A percentile compares a stretch with the other conserved stretches of the same genome.
Evolutionary conservation across 1,140 invertebrate genomes (phyloP).

Genomic region (Ladona fulva): DNA sequence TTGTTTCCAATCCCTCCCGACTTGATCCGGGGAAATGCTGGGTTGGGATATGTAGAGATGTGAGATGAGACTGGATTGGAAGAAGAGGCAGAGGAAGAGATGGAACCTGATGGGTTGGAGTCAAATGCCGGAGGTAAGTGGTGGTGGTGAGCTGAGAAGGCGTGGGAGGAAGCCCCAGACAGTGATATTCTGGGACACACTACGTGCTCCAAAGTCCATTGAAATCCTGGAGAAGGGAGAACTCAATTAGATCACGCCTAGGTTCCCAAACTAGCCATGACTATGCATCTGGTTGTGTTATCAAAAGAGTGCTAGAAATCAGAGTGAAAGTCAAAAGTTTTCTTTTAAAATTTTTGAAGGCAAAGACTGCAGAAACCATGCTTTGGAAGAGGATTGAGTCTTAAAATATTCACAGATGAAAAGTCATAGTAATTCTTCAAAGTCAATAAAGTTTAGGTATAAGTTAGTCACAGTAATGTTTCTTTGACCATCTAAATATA

Average conservation of each 20-base stretch:
- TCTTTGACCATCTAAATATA: no score
- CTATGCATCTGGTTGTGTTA: not conserved
- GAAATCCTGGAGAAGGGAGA: constrained; percentile 12
- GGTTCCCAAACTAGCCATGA: not conserved
- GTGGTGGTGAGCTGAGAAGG: constrained; percentile 6
- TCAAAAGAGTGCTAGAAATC: no score
- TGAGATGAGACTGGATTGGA: constrained; percentile 4
- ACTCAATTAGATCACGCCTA: constrained; percentile 9
- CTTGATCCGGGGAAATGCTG: not conserved
- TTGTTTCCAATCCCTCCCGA: not conserved
- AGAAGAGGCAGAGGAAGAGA: not conserved
- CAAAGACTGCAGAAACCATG: not conserved
- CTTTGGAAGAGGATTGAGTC: not conserved
- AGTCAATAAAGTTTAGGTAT: no score
- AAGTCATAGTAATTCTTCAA: no score
- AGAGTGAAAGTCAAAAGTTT: no score
- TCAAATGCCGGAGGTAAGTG: not conserved
- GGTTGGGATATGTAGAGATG: constrained; percentile 3
- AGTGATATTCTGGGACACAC: constrained; percentile 1
- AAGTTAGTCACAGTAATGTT: no score
- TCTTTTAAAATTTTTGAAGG: not conserved
- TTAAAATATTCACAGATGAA: not conserved
- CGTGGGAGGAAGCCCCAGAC: constrained; percentile 4
- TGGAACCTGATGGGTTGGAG: not conserved
- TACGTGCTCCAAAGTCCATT: constrained; percentile 12